These are phyloP conservation scores for Sebastes reedi DNA, from an alignment of 2,797 vertebrate species.

Conservation along the genomic window DNA sequence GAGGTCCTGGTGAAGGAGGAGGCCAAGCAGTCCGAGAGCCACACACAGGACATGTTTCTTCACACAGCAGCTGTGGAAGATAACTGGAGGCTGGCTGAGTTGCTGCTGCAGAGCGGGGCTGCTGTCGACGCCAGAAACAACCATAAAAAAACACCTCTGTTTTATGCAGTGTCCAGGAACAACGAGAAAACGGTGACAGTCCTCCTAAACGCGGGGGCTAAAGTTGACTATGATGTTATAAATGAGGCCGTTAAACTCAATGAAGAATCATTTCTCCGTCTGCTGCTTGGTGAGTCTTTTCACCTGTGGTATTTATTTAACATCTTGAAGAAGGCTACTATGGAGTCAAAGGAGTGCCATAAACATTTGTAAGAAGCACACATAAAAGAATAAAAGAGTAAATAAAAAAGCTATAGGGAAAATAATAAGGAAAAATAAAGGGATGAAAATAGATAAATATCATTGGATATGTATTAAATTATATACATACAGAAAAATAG, in stretches of 20 bases:
- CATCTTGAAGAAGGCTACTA: background rate
- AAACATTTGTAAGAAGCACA: too few relatives aligned
- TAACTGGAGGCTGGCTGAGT: slow-evolving; percentile 70
- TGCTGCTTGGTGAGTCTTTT: slow-evolving; percentile 68
- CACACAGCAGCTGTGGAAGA: slow-evolving; percentile 78
- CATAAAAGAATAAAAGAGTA: too few relatives aligned
- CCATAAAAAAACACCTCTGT: slow-evolving; percentile 67
- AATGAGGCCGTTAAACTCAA: slow-evolving; percentile 76
- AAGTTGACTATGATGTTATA: slow-evolving; percentile 58
- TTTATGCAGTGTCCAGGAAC: slow-evolving; percentile 65
- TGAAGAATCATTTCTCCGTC: slow-evolving; percentile 69
- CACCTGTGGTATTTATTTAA: background rate
- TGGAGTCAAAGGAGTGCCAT: too few relatives aligned
- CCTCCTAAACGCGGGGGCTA: slow-evolving; percentile 76
- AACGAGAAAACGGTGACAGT: slow-evolving; percentile 64
- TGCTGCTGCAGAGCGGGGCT: slow-evolving; percentile 74
- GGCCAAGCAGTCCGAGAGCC: slow-evolving; percentile 61
- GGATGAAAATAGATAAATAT: too few relatives aligned
- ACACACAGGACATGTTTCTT: slow-evolving; percentile 70
- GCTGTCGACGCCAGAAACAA: slow-evolving; percentile 56
- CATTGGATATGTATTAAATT: too few relatives aligned
- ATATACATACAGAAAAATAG: too few relatives aligned
- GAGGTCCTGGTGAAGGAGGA: slow-evolving; percentile 78
- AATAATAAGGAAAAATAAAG: too few relatives aligned
- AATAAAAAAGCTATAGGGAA: too few relatives aligned